phyloP scores from a whole-genome alignment of 2,888 invertebrate species.

The Thera obeliscata region DNA sequence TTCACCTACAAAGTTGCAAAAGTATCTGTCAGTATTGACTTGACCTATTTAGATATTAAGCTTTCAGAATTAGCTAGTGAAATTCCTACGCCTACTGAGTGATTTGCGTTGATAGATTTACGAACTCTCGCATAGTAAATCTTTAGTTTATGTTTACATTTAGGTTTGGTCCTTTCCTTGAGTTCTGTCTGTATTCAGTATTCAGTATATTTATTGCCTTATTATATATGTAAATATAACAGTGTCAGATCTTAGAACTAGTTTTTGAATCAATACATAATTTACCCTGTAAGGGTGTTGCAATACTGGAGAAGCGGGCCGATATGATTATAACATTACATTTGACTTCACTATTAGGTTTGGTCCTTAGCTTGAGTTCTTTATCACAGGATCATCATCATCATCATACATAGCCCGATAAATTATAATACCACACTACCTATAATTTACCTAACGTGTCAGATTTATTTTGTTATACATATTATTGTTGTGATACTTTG shows the following conservation, averaged over 20 bases:
- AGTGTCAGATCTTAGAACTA: too few species aligned
- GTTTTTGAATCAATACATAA: too few species aligned
- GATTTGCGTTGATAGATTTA: constrained; percentile 23
- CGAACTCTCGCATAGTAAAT: background rate
- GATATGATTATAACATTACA: too few species aligned
- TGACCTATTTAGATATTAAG: constrained; percentile 31
- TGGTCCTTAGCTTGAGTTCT: background rate
- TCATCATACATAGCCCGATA: background rate
- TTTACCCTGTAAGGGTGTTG: too few species aligned
- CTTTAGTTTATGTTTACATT: background rate
- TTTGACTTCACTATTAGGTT: background rate
- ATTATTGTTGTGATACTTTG: constrained; percentile 63
- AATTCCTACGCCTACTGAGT: constrained; percentile 15
- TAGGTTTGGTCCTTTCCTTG: background rate
- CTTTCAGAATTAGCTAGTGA: constrained; percentile 14
- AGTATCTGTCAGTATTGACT: constrained; percentile 22
- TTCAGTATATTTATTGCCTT: too few species aligned
- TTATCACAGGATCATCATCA: constrained; percentile 4
- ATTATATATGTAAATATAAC: too few species aligned
- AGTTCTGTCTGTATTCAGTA: background rate
- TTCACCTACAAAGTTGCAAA: constrained; percentile 22
- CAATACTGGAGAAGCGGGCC: too few species aligned
- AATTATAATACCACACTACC: background rate
- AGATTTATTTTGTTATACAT: constrained; percentile 48
- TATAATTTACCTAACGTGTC: constrained; percentile 29